Evolutionary conservation across 2,797 vertebrate genomes (phyloP).

Genomic region (Chrysolophus pictus): DNA sequence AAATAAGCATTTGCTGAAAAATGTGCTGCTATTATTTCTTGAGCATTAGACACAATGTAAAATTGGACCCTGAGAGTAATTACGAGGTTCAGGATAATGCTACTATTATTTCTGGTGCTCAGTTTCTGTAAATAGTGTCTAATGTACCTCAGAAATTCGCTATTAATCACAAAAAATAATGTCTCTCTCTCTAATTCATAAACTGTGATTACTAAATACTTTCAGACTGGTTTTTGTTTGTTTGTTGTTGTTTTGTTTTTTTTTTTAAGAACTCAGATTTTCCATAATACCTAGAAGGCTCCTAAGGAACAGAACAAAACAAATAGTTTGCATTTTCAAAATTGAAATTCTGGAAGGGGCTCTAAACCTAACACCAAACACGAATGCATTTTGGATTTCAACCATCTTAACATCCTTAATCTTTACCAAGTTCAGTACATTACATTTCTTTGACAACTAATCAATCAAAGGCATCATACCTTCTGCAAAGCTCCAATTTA

Average conservation of each 20-base stretch:
- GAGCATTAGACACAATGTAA: constrained; percentile 50
- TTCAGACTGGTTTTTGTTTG: constrained; percentile 53
- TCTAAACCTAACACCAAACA: constrained; percentile 51
- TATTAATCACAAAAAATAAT: constrained; percentile 63
- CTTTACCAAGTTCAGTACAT: constrained; percentile 68
- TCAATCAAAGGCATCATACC: constrained; percentile 76
- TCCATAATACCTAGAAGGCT: constrained; percentile 55
- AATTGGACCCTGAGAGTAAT: constrained; percentile 67
- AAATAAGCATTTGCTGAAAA: constrained; percentile 65
- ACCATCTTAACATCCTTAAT: constrained; percentile 68
- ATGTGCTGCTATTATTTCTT: constrained; percentile 49
- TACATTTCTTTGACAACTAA: constrained; percentile 77
- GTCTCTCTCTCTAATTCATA: constrained; percentile 42
- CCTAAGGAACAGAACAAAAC: constrained; percentile 50
- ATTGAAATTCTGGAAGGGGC: constrained; percentile 56
- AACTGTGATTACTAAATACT: constrained; percentile 55
- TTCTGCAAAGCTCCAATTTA: constrained; percentile 75
- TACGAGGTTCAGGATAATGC: constrained; percentile 64
- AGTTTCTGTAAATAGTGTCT: constrained; percentile 58
- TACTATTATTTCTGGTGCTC: constrained; percentile 64
- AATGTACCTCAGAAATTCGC: constrained; percentile 60
- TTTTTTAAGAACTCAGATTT: constrained; percentile 33
- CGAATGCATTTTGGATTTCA: constrained; percentile 68
- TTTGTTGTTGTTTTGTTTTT: not conserved
- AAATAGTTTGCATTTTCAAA: constrained; percentile 50